Evolutionary conservation across 1,140 invertebrate genomes (phyloP).

Genomic region (Drosophila pruinosa): DNA sequence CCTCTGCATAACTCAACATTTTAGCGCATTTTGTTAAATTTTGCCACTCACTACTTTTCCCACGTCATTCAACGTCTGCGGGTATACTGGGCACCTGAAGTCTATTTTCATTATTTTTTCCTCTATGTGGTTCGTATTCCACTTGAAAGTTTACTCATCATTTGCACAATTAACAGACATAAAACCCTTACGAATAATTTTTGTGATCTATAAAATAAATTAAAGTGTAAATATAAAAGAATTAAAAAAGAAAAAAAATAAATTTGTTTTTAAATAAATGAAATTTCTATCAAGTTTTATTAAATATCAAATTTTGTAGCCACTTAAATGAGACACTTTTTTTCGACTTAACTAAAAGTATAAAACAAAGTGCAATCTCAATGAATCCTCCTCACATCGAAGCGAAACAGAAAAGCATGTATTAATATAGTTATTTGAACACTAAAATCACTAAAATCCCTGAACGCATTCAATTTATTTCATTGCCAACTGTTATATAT

Average conservation of each 20-base stretch:
- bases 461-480: not conserved
- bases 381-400: no score
- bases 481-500: not conserved
- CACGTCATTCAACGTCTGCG: constrained; percentile 21
- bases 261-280: not conserved
- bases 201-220: constrained; percentile 14
- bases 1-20: not conserved
- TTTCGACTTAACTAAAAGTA: no score
- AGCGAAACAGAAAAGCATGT: no score
- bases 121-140: not conserved
- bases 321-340: no score
- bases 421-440: no score
- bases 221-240: not conserved
- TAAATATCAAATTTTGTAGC: no score
- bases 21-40: constrained; percentile 25
- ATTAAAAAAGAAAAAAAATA: not conserved
- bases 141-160: constrained; percentile 33
- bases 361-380: no score
- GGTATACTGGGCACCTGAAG: not conserved
- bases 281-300: no score
- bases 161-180: constrained; percentile 54
- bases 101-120: not conserved
- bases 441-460: not conserved
- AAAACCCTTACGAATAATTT: constrained; percentile 39
- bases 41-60: constrained; percentile 9